phyloP scores from a whole-genome alignment of 2,797 vertebrate genomes.

The Enteromius afrohamiltoni region DNA sequence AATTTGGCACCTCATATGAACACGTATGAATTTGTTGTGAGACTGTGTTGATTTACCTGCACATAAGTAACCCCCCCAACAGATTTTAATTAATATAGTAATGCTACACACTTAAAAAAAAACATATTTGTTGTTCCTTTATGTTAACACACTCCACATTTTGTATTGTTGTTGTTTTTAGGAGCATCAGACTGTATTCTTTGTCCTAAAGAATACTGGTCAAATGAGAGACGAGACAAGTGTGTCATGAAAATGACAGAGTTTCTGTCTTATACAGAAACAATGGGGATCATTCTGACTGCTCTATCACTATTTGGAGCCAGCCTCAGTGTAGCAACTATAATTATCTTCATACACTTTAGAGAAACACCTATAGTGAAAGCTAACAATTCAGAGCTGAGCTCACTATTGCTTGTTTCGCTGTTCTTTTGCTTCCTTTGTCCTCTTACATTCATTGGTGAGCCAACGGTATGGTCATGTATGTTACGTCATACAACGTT shows the following conservation, averaged over 20 bases:
- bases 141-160: background rate
- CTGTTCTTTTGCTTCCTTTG: constrained; percentile 78
- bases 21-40: no score
- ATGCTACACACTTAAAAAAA: background rate
- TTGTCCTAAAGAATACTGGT: constrained; percentile 76
- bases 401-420: constrained; percentile 73
- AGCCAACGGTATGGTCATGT: constrained; percentile 72
- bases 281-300: constrained; percentile 74
- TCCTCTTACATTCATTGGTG: constrained; percentile 75
- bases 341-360: constrained; percentile 67
- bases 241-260: constrained; percentile 75
- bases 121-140: background rate
- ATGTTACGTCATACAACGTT: constrained; percentile 77
- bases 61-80: no score
- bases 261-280: constrained; percentile 73
- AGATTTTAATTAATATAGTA: background rate
- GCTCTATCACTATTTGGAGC: constrained; percentile 73
- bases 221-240: constrained; percentile 68
- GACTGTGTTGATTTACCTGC: no score
- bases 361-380: constrained; percentile 77
- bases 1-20: no score
- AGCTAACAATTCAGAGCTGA: constrained; percentile 80
- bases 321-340: constrained; percentile 64
- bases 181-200: constrained; percentile 72
- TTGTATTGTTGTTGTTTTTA: constrained; percentile 44